A percentile compares a stretch with the other conserved stretches of the same genome.
Conservation (phyloP, 2,113 vertebrate species). For the Raja brachyura region DNA sequence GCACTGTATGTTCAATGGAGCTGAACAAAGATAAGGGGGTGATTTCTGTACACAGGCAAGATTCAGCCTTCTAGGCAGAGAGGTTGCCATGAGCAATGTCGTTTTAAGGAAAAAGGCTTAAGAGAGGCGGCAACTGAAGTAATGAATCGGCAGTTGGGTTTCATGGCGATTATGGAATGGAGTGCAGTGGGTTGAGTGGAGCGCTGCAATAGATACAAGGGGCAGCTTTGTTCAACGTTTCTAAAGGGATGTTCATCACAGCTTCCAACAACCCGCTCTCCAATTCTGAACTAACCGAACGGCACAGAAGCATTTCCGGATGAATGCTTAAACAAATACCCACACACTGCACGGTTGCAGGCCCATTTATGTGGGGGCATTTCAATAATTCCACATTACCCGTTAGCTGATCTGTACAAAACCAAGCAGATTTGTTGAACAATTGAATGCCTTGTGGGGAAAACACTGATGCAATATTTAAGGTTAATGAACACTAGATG, state of each 20-base stretch:
- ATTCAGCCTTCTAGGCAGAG: not conserved
- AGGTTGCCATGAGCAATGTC: not conserved
- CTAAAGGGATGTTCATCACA: conserved; percentile 21
- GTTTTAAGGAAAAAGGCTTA: not conserved
- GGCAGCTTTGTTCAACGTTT: conserved; percentile 7
- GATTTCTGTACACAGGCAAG: not conserved
- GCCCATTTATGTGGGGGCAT: not conserved
- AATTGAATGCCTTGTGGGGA: not conserved
- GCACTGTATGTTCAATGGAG: too few relatives aligned
- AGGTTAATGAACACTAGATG: not conserved
- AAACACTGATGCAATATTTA: not conserved
- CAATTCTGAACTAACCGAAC: not conserved
- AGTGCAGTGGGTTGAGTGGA: not conserved
- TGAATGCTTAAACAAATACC: not conserved
- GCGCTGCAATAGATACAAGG: not conserved
- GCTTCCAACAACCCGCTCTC: not conserved
- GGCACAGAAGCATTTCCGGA: not conserved
- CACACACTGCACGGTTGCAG: not conserved
- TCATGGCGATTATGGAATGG: not conserved
- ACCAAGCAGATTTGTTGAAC: not conserved
- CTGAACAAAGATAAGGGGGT: not conserved
- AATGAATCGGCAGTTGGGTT: not conserved
- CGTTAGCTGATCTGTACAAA: not conserved
- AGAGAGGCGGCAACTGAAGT: not conserved
- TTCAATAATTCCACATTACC: not conserved